Evolutionary conservation across 2,888 invertebrate species (phyloP), one percentile per base, ranked within the genome.

Genomic region (Hedya salicella): DNA sequence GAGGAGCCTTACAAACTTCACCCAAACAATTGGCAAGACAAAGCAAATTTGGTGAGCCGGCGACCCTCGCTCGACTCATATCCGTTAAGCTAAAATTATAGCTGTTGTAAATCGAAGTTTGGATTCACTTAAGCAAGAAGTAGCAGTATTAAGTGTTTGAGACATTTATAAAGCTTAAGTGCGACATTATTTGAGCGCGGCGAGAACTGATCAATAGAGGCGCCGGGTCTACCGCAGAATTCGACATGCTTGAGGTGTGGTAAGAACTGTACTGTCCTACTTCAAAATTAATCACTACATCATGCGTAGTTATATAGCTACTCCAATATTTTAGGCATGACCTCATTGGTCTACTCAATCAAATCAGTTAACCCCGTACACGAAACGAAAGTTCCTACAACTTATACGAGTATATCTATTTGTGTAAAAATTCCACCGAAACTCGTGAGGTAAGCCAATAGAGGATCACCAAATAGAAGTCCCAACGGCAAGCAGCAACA

Each of bases 91-190:
- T 42, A 59, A 52, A 64, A 50, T 64, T 59, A 64, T 59, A 32
- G 64, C 57, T 16, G 57, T 59, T 50, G 57, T 50, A 57, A 64
- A 64, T 64, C 54, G 46, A 56, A 54, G 40, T 54, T 54, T 40
- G 48, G 46, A 62, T 62, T 57, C 57, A 64, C 49, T 57, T 50
- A 50, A 53, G 32, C 36, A 42, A 57, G 56, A 57, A 59, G 59
- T 52, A 53, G 50, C 30, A 25, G 60, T 39, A 65, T 65, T 53
- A 65, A 64, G 50, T 44, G 17, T 25, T 16, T 13, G 14, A 46
- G 32, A 49, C 39, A 59, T 65, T 59, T 59, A 52, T 59, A 39
- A 39, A 30, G 52, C 64, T 64, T 52, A 16, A 30, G 17, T 6
- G 32, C 2, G n/a, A 14, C 17, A 44, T 19, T 46, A 3, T 57